Evolutionary conservation across 1,140 invertebrate genomes (phyloP).

Genomic region (Camponotus floridanus): DNA sequence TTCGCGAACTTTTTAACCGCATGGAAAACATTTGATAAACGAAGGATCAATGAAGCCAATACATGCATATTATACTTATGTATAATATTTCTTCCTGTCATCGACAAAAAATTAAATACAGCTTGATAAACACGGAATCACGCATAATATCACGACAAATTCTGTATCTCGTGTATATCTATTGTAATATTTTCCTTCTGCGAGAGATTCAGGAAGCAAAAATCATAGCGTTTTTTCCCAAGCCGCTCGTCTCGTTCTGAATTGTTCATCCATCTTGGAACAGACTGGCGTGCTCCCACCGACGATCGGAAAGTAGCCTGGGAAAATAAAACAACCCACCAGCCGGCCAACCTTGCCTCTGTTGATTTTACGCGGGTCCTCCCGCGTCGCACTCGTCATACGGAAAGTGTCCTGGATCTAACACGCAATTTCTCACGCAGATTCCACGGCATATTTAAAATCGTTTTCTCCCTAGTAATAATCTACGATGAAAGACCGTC

Average conservation of each 20-base stretch:
- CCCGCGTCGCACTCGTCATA: conserved; percentile 55
- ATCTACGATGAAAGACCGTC: not conserved
- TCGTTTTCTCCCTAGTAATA: not conserved
- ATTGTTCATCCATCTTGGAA: conserved; percentile 75
- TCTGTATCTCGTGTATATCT: conserved; percentile 7
- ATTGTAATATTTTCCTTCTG: not conserved
- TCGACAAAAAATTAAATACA: not conserved
- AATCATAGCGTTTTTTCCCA: conserved; percentile 10
- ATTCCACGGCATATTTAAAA: conserved; percentile 41
- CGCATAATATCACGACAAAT: not conserved
- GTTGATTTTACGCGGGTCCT: conserved; percentile 80
- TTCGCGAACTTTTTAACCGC: not conserved
- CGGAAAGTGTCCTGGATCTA: conserved; percentile 11
- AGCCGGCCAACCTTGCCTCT: conserved; percentile 79
- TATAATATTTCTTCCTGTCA: not conserved
- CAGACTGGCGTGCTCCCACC: conserved; percentile 65
- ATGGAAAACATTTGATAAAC: not conserved
- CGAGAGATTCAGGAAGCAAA: not conserved
- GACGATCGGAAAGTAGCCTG: conserved; percentile 76
- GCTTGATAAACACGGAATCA: not conserved
- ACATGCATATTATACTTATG: too few relatives aligned
- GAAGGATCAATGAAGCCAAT: not conserved
- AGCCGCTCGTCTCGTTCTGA: conserved; percentile 49
- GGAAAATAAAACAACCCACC: conserved; percentile 83
- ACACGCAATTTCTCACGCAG: conserved; percentile 54